Evolutionary conservation across 2,797 vertebrate species (phyloP), one percentile per base, ranked within the genome.

Genomic region (Aselliscus stoliczkanus): DNA sequence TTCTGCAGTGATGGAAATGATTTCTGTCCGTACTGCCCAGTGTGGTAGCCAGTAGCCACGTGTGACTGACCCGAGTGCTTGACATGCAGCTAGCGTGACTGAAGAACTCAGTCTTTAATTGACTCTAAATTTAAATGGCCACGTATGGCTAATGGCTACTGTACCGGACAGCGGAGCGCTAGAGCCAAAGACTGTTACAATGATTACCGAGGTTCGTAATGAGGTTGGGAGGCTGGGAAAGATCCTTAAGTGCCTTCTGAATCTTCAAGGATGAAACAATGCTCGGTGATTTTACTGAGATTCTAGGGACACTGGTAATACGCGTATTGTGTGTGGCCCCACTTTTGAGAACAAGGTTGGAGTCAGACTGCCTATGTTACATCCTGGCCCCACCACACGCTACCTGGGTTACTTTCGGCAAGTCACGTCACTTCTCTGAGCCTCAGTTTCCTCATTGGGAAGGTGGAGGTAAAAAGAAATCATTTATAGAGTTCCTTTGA

Each of bases 281-380:
- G 56, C 34, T 88, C 27, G 29, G 7, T 1, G n/a, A 2, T 29
- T 75, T 37, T 21, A 25, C 39, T 76, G 72, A 2, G 21, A 15
- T 8, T 50, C 52, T 20, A 11, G 58, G 82, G 31, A n/a, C 13
- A 5, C 2, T 1, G 18, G 25, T 21, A 9, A 14, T 1, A 29
- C 0, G 11, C 1, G 0, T 5, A 1, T 5, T 17, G 7, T 7
- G 58, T 8, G 18, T 7, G 7, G 50, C 14, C 0, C 44, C 18
- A 18, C 77, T 29, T 80, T 37, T 56, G 60, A 62, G 54, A 34
- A 73, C 27, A 11, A 69, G 17, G 18, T n/a, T 52, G 17, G 17
- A 9, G 39, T 54, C 67, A 9, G 50, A 21, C 3, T 2, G 31
- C 39, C 39, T 17, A 2, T 31, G 34, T 76, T 15, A 62, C 13